Evolutionary conservation across 2,888 invertebrate genomes (phyloP), one percentile per base, ranked within the genome.

Genomic region (Melangyna quadrimaculata): DNA sequence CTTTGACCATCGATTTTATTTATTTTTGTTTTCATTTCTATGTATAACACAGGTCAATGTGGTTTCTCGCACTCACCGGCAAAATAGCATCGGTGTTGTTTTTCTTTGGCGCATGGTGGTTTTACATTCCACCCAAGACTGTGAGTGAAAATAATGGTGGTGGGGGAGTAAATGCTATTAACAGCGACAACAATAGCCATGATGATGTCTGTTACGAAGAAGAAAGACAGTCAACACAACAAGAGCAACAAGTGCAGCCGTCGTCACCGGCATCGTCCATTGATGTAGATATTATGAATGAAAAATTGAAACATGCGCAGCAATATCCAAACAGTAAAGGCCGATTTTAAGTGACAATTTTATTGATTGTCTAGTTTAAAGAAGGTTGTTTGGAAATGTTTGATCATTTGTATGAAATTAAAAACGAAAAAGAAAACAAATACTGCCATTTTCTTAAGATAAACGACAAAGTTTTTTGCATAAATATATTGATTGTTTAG

Each of bases 51-150:
- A 95, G 95, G 89, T 95, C 95, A 89, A 95, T 97, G 94, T 92
- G 96, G 89, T 94, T 95, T 0, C 91, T 97, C 69, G 95, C 95
- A 0, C 91, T 96, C 73, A 93, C 95, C 35, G 95, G 95, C 14
- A 96, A 96, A 91, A 92, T 94, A 5, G 94, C 95, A 69, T 95
- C 96, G 0, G 91, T 95, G 0, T 89, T 95, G 0, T 96, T 96
- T 92, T 96, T 96, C 92, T 94, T 95, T 91, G 92, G 95, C 45
- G 95, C 96, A 67, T 95, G 96, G 95, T 94, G 95, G 94, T 94
- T 94, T 90, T 96, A 96, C 92, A 94, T 94, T 69, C 94, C 95
- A 22, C 95, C 96, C 0, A 93, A 93, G 87, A 72, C 87, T 48
- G 67, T 71, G 19, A 63, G 37, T 45, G 57, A 73, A 55, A 78